These are phyloP conservation scores for Helostoma temminkii DNA, from an alignment of 2,797 vertebrate species.

Conservation along the genomic window DNA sequence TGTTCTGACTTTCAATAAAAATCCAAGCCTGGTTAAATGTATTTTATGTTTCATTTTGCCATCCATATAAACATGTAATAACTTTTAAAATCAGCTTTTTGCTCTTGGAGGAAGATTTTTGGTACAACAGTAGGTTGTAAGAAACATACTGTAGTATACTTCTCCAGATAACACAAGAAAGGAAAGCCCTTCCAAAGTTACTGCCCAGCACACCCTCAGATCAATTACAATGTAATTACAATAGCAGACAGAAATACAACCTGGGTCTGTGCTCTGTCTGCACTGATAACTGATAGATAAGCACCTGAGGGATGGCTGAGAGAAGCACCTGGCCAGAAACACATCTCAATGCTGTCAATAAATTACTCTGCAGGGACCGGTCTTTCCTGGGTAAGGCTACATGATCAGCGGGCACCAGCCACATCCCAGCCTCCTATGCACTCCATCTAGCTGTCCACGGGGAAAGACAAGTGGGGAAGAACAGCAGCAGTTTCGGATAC, in stretches of 20 bases:
- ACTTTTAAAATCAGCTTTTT: constrained; percentile 16
- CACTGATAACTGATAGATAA: constrained; percentile 80
- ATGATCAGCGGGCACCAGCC: constrained; percentile 57
- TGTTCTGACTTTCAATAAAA: neutral
- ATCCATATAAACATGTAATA: constrained; percentile 1
- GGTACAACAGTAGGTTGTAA: constrained; percentile 17
- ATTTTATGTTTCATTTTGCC: neutral
- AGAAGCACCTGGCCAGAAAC: constrained; percentile 75
- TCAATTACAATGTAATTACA: constrained; percentile 85
- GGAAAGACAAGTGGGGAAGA: constrained; percentile 43
- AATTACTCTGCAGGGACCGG: constrained; percentile 71
- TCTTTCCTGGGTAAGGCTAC: constrained; percentile 69
- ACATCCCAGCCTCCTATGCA: constrained; percentile 57
- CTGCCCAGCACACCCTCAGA: constrained; percentile 61
- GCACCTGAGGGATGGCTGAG: constrained; percentile 79
- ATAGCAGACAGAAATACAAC: constrained; percentile 81
- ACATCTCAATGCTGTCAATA: constrained; percentile 76
- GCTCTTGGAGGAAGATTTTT: constrained; percentile 7
- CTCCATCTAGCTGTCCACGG: constrained; percentile 62
- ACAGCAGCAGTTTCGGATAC: constrained; percentile 41
- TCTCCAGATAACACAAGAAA: constrained; percentile 57
- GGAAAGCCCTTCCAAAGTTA: constrained; percentile 61
- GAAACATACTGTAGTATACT: constrained; percentile 40
- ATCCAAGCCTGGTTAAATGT: neutral
- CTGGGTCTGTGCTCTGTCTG: constrained; percentile 75